Evolutionary conservation across 64 coral and sea anemone species (phyloP).

Genomic region (Exaiptasia diaphana): DNA sequence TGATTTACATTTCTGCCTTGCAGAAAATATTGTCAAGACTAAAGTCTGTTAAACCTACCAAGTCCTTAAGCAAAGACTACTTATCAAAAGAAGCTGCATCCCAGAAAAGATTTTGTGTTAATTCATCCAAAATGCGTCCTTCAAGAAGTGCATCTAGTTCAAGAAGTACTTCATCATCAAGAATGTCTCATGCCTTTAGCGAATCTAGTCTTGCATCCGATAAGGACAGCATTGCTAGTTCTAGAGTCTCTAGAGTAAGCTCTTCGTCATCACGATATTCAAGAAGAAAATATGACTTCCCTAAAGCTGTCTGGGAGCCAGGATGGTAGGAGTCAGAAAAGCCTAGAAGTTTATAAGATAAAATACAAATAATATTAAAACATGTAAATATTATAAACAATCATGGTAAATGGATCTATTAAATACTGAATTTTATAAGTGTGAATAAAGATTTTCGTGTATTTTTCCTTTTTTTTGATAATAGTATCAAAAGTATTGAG

Average conservation of each 20-base stretch:
- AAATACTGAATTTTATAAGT: too few relatives aligned
- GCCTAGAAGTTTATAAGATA: too few relatives aligned
- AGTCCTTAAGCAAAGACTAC: constrained; percentile 59
- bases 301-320: constrained; percentile 78
- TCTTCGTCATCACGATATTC: constrained; percentile 39
- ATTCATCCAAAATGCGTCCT: constrained; percentile 29
- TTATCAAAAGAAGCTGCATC: constrained; percentile 70
- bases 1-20: constrained; percentile 5
- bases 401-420: too few relatives aligned
- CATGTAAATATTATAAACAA: too few relatives aligned
- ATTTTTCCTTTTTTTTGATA: too few relatives aligned
- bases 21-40: constrained; percentile 83
- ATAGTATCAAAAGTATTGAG: too few relatives aligned
- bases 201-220: constrained; percentile 67
- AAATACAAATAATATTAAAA: too few relatives aligned
- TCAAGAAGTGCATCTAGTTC: constrained; percentile 59
- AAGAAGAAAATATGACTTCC: constrained; percentile 13
- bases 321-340: too few relatives aligned
- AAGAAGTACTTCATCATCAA: constrained; percentile 22
- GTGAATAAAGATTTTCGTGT: too few relatives aligned
- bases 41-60: constrained; percentile 67
- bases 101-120: constrained; percentile 52
- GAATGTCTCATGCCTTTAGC: constrained; percentile 24
- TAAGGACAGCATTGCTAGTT: constrained; percentile 71
- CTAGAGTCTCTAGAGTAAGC: constrained; percentile 33